Percentiles rank a stretch among this genome's conserved stretches.
Conservation (phyloP, 2,797 vertebrate species). For the Geotrypetes seraphini region DNA sequence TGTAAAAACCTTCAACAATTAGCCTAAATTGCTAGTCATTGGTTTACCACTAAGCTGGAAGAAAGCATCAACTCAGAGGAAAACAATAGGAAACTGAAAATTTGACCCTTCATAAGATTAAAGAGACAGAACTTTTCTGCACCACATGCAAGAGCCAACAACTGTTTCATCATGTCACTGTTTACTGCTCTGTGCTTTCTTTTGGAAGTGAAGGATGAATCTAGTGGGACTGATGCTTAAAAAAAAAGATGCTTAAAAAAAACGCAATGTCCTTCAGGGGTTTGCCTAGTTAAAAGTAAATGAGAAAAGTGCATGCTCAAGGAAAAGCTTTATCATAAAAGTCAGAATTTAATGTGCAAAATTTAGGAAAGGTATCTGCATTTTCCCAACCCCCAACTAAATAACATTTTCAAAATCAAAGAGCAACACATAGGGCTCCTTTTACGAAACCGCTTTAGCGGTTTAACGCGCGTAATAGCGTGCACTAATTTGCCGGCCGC, state of each 20-base stretch:
- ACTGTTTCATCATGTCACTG: conserved; percentile 34
- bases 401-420: too few relatives aligned
- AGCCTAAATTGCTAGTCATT: conserved; percentile 10
- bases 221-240: conserved; percentile 27
- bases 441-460: not conserved
- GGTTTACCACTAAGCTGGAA: not conserved
- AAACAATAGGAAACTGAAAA: not conserved
- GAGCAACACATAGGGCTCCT: too few relatives aligned
- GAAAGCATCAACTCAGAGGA: conserved; percentile 2
- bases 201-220: conserved; percentile 30
- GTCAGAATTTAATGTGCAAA: too few relatives aligned
- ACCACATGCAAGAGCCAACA: conserved; percentile 24
- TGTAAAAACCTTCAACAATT: not conserved
- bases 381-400: too few relatives aligned
- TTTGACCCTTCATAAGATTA: not conserved
- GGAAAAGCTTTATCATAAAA: conserved; percentile 12
- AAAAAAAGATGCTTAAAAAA: conserved; percentile 33
- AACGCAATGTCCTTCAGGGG: conserved; percentile 22
- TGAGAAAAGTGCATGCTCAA: conserved; percentile 13
- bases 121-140: conserved; percentile 3
- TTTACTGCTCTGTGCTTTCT: conserved; percentile 29
- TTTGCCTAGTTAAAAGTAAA: conserved; percentile 19
- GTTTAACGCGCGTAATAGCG: too few relatives aligned
- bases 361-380: too few relatives aligned
- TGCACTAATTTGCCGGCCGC: too few relatives aligned